Percentiles rank a stretch among this genome's conserved stretches.
Evolutionary conservation across 2,113 vertebrate species (phyloP).

Genomic region (Odontesthes bonariensis): DNA sequence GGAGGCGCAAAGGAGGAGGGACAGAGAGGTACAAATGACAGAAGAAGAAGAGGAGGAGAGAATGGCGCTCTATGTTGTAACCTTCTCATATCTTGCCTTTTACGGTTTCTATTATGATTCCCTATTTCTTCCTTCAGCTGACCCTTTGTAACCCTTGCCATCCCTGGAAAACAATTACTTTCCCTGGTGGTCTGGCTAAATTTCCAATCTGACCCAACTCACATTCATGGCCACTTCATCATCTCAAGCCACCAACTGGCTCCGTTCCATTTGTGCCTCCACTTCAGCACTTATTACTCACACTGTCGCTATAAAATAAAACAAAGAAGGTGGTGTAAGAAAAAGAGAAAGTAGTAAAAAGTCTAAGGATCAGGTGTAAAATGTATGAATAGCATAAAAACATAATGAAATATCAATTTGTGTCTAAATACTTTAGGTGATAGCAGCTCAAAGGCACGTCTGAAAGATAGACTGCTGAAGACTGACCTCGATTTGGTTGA

Average conservation of each 20-base stretch:
- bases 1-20: slow-evolving; percentile 60
- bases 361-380: not conserved
- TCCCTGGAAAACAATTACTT: slow-evolving; percentile 74
- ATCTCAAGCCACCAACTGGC: slow-evolving; percentile 37
- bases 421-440: slow-evolving; percentile 2
- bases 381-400: slow-evolving; percentile 16
- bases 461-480: not conserved
- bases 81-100: slow-evolving; percentile 29
- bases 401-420: slow-evolving; percentile 25
- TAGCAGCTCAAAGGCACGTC: not conserved
- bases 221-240: slow-evolving; percentile 65
- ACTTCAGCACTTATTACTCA: slow-evolving; percentile 34
- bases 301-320: slow-evolving; percentile 49
- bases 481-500: not conserved
- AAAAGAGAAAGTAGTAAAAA: slow-evolving; percentile 14
- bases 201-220: slow-evolving; percentile 70
- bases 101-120: slow-evolving; percentile 41
- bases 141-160: slow-evolving; percentile 55
- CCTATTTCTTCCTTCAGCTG: slow-evolving; percentile 39
- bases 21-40: slow-evolving; percentile 60
- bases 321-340: slow-evolving; percentile 38
- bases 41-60: slow-evolving; percentile 41
- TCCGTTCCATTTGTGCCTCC: slow-evolving; percentile 53
- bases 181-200: slow-evolving; percentile 44
- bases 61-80: slow-evolving; percentile 54